phyloP scores from a whole-genome alignment of 1,140 invertebrate genomes.

The Heterodera schachtii region DNA sequence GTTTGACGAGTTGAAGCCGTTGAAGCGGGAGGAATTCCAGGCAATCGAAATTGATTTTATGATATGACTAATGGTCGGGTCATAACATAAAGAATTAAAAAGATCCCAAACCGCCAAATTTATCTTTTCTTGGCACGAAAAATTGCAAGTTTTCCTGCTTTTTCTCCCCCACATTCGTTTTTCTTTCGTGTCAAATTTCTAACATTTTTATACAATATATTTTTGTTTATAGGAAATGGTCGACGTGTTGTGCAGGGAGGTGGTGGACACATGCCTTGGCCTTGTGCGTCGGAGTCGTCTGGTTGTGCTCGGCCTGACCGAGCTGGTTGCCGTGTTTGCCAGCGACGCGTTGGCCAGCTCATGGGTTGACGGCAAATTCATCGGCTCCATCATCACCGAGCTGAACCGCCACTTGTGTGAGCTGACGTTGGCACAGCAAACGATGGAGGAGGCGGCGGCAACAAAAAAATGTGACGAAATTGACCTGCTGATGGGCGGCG shows the following conservation, averaged over 20 bases:
- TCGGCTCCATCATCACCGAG: conserved; percentile 31
- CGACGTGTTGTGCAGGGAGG: conserved; percentile 35
- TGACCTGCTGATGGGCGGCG: neutral
- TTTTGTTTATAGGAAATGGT: conserved; percentile 29
- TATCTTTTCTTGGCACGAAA: too few relatives aligned
- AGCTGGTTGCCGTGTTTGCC: conserved; percentile 37
- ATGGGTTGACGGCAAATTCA: conserved; percentile 38
- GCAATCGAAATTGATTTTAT: neutral
- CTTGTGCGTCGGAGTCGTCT: conserved; percentile 26
- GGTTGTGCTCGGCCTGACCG: conserved; percentile 33
- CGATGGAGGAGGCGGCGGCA: too few relatives aligned
- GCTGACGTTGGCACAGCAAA: neutral
- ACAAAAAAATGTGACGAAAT: neutral
- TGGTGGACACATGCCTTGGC: conserved; percentile 28
- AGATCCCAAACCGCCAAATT: too few relatives aligned
- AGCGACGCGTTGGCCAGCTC: conserved; percentile 30
- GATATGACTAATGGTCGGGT: neutral
- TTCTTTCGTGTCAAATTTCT: too few relatives aligned
- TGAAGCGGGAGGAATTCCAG: conserved; percentile 30
- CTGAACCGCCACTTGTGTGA: conserved; percentile 23
- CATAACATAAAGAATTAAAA: too few relatives aligned
- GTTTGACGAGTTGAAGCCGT: conserved; percentile 11
- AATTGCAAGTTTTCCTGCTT: too few relatives aligned
- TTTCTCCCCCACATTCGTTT: too few relatives aligned
- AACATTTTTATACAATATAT: neutral